Evolutionary conservation across 2,113 vertebrate genomes (phyloP), one percentile per base, ranked within the genome.

Genomic region (Saccopteryx bilineata): DNA sequence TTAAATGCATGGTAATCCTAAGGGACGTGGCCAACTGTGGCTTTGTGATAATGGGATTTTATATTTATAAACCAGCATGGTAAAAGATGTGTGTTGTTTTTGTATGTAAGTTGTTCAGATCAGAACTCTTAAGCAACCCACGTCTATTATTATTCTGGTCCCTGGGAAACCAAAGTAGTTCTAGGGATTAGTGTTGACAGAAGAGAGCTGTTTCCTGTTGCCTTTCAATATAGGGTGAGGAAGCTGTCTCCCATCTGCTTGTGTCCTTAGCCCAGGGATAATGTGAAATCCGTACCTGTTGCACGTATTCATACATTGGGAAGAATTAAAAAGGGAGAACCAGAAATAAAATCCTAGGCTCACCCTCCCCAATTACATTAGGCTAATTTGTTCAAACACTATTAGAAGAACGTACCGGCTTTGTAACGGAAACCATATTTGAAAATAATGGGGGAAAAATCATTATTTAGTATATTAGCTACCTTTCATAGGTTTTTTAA

Each of bases 31-130:
- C 95, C 56, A 86, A 93, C 97, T 96, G 95, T 81, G 91, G 89
- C 86, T 96, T 94, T 95, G 96, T 87, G 93, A 96, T 96, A 97
- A 97, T 97, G 88, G 83, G 95, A 97, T 96, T 96, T 93, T 96
- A 66, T 96, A 96, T 96, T 97, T 96, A 96, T 97, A 95, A 96
- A 93, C 87, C 86, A 91, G 97, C 74, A 91, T 93, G 86, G 91
- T 95, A 97, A 96, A 93, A 90, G 39, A 39, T 39, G 46, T 83
- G 69, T 91, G 91, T 94, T 95, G 97, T 95, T 97, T 97, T 97
- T 91, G 87, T 82, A 93, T 74, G 56, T 56, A 66, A 72, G 72
- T 31, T 96, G 95, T 96, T 79, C 50, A 96, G 69, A 96, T 91
- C 52, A 48, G 46, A 81, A 89, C 60, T 95, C 65, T 93, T 94